Evolutionary conservation across 2,113 vertebrate genomes (phyloP), one percentile per base, ranked within the genome.

Genomic region (Pomatorhinus ruficollis): DNA sequence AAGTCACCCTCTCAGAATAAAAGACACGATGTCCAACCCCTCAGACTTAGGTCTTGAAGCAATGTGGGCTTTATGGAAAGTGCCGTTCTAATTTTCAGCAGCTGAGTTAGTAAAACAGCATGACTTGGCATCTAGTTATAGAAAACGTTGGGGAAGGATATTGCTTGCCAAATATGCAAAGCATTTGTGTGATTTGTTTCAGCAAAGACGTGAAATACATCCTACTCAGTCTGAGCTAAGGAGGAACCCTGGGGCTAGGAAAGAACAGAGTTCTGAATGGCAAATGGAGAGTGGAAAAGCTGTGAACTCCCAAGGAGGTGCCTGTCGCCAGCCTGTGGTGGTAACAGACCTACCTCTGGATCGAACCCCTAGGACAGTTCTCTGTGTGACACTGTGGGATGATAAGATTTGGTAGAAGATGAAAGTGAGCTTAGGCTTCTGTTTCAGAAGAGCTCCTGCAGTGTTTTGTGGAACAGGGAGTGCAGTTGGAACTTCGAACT

Each of bases 161-260:
- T 70, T 71, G 21, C 71, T 88, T 94, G 85, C 95, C 71, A 94
- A 88, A 83, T 95, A 94, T 78, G 90, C 56, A 83, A 90, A 94
- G 59, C 56, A 15, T 93, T 94, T 86, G 13, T 80, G 47, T 91
- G 84, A 93, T 96, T 93, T 96, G 70, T 85, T 95, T 95, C 63
- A 83, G 65, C 70, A 83, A 71, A 89, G 84, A 79, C 9, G 25
- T 93, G 93, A 90, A 94, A 88, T 80, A 31, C 50, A n/a, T 93
- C 88, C 68, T 74, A 39, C 78, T 90, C 30, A 39, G 71, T 69
- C 78, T 88, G 63, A 79, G 82, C 74, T 80, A 37, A 77, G 84
- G 42, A 91, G 56, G 37, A 95, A 17, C 63, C 78, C 82, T 88
- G 82, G 45, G 42, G 57, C 89, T 81, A 76, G 50, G 66, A 80